These are phyloP conservation scores for Oligia latruncula DNA, from an alignment of 2,888 invertebrate genomes.

Conservation along the genomic window DNA sequence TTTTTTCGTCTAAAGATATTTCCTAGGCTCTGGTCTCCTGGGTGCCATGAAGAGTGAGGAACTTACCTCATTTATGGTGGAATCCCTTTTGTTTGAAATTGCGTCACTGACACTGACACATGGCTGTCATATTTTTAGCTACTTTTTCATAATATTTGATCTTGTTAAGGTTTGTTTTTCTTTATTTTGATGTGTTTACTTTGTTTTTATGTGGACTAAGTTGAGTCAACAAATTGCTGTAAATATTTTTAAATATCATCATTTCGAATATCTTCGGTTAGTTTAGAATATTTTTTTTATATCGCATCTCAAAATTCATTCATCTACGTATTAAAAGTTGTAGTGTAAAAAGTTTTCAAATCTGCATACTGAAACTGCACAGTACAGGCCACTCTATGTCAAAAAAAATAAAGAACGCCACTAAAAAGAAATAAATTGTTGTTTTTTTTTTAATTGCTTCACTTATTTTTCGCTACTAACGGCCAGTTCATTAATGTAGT, in stretches of 20 bases:
- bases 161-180: slow-evolving; percentile 42
- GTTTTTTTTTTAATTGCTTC: background rate
- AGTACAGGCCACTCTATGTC: background rate
- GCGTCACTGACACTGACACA: slow-evolving; percentile 48
- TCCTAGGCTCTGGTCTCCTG: slow-evolving; percentile 40
- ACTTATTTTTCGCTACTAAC: background rate
- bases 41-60: slow-evolving; percentile 43
- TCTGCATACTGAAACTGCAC: background rate
- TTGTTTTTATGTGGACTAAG: background rate
- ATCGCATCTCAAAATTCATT: background rate
- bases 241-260: background rate
- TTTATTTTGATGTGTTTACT: slow-evolving; percentile 3
- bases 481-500: background rate
- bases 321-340: background rate
- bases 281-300: background rate
- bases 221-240: background rate
- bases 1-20: slow-evolving; percentile 19
- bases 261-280: no score
- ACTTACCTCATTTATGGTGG: slow-evolving; percentile 59
- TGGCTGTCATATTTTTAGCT: slow-evolving; percentile 51
- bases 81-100: slow-evolving; percentile 53
- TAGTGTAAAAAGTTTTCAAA: slow-evolving; percentile 12
- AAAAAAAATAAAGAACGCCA: background rate
- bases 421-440: background rate
- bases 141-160: slow-evolving; percentile 47